phyloP scores from a whole-genome alignment of 2,113 vertebrate species.

The Gnathonemus echidnorhynchus region DNA sequence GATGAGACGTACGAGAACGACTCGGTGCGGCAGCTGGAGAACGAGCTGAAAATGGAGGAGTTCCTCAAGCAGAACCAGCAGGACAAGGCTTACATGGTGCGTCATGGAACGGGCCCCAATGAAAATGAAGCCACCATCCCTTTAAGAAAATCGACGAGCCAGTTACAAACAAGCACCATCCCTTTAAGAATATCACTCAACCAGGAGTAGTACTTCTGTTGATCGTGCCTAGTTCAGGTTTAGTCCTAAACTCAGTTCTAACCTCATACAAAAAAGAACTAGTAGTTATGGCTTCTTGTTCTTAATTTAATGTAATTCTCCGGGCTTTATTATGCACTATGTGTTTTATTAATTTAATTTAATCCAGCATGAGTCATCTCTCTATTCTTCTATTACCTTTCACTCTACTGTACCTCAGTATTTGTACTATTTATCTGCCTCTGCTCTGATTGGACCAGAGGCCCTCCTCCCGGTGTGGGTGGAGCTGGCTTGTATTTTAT shows the following conservation, averaged over 20 bases:
- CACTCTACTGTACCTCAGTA: neutral
- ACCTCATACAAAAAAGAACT: neutral
- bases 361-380: neutral
- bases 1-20: conserved; percentile 80
- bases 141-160: neutral
- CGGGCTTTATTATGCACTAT: neutral
- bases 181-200: neutral
- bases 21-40: conserved; percentile 81
- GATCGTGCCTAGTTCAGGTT: neutral
- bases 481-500: conserved; percentile 10
- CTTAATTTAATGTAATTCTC: neutral
- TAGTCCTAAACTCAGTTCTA: neutral
- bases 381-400: neutral
- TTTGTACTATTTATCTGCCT: neutral
- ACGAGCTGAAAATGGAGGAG: conserved; percentile 80
- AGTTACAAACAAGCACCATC: neutral
- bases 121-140: no score
- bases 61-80: conserved; percentile 80
- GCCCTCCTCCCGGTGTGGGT: no score
- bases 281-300: neutral
- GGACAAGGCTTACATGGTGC: conserved; percentile 84
- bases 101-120: neutral
- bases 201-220: neutral
- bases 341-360: neutral
- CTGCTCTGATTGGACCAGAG: neutral